These are phyloP conservation scores for Tenodera sinensis DNA, from an alignment of 2,888 invertebrate genomes.

Conservation along the genomic window DNA sequence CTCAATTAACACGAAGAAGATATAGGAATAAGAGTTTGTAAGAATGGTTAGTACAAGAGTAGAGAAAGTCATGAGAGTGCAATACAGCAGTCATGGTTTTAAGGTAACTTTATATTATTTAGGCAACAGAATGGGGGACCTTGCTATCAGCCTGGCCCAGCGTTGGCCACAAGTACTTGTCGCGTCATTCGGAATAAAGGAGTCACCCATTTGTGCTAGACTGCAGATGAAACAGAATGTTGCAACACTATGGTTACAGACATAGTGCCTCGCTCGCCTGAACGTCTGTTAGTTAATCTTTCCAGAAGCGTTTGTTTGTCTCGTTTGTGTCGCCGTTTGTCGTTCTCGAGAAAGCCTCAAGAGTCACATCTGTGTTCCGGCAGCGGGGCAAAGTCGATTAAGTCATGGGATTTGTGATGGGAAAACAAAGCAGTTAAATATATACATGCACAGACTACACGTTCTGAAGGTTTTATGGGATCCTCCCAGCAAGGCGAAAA, in stretches of 20 bases:
- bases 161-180: no score
- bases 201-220: no score
- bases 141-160: no score
- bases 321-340: conserved; percentile 7
- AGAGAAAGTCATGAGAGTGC: no score
- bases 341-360: not conserved
- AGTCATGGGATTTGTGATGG: not conserved
- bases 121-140: no score
- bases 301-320: not conserved
- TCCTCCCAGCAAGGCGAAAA: not conserved
- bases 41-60: no score
- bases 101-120: no score
- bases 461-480: not conserved
- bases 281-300: not conserved
- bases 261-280: not conserved
- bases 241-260: not conserved
- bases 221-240: not conserved
- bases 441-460: not conserved
- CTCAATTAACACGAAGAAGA: no score
- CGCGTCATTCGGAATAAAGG: no score
- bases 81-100: no score
- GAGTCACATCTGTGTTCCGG: not conserved
- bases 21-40: no score
- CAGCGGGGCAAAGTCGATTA: not conserved
- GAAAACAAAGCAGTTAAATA: not conserved